Evolutionary conservation across 2,797 vertebrate species (phyloP).

Genomic region (Myotis vivesi): DNA sequence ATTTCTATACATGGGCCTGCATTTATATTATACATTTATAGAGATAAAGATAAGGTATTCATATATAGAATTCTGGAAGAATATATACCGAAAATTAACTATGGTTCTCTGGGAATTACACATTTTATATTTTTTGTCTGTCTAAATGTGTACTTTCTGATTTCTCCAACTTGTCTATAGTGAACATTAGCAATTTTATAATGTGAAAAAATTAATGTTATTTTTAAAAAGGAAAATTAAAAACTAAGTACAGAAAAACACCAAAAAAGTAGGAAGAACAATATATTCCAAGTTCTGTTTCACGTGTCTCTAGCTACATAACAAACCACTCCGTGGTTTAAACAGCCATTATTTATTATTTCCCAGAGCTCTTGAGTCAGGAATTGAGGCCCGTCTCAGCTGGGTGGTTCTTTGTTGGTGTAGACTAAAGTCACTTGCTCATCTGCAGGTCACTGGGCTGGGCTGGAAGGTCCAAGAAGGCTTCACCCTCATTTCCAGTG

Average conservation of each 20-base stretch:
- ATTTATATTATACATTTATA: not conserved
- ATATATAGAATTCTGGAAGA: not conserved
- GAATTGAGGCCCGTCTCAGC: not conserved
- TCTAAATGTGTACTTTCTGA: constrained; percentile 9
- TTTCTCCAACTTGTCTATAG: not conserved
- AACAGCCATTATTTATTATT: not conserved
- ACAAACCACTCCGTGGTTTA: not conserved
- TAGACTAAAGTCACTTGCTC: not conserved
- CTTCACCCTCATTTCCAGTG: not conserved
- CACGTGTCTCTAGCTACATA: not conserved
- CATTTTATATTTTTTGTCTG: not conserved
- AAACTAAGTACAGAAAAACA: not conserved
- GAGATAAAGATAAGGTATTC: not conserved
- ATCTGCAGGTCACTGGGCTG: not conserved
- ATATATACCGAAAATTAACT: not conserved
- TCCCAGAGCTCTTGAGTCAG: not conserved
- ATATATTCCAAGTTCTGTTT: not conserved
- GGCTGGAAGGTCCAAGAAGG: not conserved
- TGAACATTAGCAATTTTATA: not conserved
- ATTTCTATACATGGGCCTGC: not conserved
- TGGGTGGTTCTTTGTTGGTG: not conserved
- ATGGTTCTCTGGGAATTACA: not conserved
- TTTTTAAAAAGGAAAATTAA: not conserved
- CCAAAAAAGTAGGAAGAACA: not conserved
- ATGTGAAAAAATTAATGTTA: not conserved